phyloP scores from a whole-genome alignment of 2,113 vertebrate genomes.

The Protomyctophum bolini region DNA sequence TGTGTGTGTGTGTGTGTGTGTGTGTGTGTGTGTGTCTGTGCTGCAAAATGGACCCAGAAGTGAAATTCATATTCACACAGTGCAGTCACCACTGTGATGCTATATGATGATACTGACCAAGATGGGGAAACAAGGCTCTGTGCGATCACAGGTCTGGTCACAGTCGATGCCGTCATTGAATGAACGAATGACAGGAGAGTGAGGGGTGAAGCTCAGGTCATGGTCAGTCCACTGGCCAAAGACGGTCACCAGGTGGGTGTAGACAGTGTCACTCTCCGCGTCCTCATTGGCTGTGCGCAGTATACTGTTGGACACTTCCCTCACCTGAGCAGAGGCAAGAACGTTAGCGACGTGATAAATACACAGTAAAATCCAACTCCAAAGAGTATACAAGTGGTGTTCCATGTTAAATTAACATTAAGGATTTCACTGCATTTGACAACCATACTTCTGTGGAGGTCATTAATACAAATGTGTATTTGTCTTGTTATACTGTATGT shows the following conservation, averaged over 20 bases:
- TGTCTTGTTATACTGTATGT: too few species aligned
- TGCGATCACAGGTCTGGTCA: conserved; percentile 73
- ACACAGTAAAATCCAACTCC: too few species aligned
- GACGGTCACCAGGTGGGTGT: conserved; percentile 81
- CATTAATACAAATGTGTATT: too few species aligned
- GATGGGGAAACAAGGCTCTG: conserved; percentile 83
- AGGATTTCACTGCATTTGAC: not conserved
- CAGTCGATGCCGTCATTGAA: conserved; percentile 71
- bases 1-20: too few species aligned
- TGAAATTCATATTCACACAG: too few species aligned
- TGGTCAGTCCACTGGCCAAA: conserved; percentile 90
- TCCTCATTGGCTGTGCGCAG: conserved; percentile 61
- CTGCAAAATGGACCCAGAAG: too few species aligned
- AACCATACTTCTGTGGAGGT: not conserved
- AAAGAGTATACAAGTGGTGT: too few species aligned
- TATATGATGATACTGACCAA: conserved; percentile 71
- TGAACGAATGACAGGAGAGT: conserved; percentile 75
- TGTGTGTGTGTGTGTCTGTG: too few species aligned
- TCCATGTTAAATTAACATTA: too few species aligned
- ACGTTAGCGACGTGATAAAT: conserved; percentile 2
- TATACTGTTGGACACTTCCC: conserved; percentile 82
- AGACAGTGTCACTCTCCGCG: conserved; percentile 71
- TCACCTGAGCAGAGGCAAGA: conserved; percentile 71
- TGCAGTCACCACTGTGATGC: not conserved
- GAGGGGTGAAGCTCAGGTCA: conserved; percentile 82